Conservation (phyloP, 2,113 vertebrate genomes). For the Chamaetylas fuelleborni region DNA sequence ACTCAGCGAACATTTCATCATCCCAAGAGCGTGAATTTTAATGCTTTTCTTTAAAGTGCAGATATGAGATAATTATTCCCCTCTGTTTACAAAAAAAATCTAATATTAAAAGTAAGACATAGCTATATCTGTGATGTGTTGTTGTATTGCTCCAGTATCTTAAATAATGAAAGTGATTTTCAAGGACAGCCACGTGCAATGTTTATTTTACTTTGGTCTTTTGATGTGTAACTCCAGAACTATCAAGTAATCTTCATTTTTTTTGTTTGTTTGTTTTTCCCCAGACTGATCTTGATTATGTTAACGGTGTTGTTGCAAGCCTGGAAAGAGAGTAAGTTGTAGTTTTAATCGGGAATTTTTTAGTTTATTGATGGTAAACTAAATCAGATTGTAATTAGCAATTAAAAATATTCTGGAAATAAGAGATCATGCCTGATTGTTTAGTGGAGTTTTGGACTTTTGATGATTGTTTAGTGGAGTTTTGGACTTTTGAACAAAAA, state of each 20-base stretch:
- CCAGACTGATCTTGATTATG: constrained; percentile 92
- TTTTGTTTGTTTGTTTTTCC: not conserved
- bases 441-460: too few species aligned
- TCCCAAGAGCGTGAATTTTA: not conserved
- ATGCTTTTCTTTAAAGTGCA: not conserved
- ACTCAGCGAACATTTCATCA: not conserved
- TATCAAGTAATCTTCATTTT: not conserved
- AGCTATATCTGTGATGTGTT: not conserved
- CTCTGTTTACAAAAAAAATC: not conserved
- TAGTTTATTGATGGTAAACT: not conserved
- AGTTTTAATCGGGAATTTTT: not conserved
- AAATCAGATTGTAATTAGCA: not conserved
- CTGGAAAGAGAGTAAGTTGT: constrained; percentile 94
- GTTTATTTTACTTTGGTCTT: not conserved
- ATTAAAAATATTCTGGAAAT: not conserved
- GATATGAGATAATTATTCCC: not conserved
- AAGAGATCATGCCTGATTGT: not conserved
- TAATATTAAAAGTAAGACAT: not conserved
- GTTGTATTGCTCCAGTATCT: not conserved
- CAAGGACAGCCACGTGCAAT: not conserved
- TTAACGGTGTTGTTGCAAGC: constrained; percentile 86
- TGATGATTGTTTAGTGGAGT: not conserved
- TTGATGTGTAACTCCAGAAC: not conserved
- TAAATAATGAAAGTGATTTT: not conserved
- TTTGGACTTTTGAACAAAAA: not conserved